Evolutionary conservation across 2,888 invertebrate genomes (phyloP).

Genomic region (Geotrupes spiniger): DNA sequence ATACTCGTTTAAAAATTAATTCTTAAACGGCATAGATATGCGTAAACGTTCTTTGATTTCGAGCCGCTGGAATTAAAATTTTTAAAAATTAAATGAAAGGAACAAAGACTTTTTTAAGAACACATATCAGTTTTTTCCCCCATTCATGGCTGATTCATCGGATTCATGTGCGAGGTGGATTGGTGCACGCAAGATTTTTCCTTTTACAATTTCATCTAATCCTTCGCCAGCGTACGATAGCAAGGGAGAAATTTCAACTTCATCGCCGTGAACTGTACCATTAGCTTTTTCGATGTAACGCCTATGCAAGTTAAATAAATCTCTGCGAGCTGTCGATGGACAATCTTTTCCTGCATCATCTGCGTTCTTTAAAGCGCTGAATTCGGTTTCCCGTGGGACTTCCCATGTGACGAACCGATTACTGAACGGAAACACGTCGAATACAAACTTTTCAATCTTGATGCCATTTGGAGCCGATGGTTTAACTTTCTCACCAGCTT

Average conservation of each 20-base stretch:
- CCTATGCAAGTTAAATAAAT: conserved; percentile 73
- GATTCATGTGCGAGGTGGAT: conserved; percentile 10
- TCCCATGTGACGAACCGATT: conserved; percentile 91
- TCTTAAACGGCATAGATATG: no score
- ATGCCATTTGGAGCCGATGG: conserved; percentile 91
- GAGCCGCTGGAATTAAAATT: no score
- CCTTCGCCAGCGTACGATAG: conserved; percentile 90
- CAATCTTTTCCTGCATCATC: conserved; percentile 87
- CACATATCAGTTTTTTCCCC: background rate
- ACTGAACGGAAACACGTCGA: conserved; percentile 95
- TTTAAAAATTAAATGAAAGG: no score
- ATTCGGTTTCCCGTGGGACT: conserved; percentile 87
- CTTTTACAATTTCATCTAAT: conserved; percentile 50
- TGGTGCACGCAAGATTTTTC: conserved; percentile 24
- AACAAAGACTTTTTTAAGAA: no score
- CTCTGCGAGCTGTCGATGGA: conserved; percentile 79
- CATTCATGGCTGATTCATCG: conserved; percentile 9
- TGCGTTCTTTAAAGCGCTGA: conserved; percentile 95
- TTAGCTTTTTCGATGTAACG: conserved; percentile 80
- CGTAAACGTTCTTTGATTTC: no score
- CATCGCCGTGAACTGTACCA: conserved; percentile 66
- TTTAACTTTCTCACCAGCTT: conserved; percentile 64
- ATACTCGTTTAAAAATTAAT: no score
- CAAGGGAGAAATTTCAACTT: conserved; percentile 88
- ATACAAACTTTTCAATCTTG: conserved; percentile 99